Base-by-base conservation (phyloP, 2,113 vertebrate species). In the Clupea harengus region DNA sequence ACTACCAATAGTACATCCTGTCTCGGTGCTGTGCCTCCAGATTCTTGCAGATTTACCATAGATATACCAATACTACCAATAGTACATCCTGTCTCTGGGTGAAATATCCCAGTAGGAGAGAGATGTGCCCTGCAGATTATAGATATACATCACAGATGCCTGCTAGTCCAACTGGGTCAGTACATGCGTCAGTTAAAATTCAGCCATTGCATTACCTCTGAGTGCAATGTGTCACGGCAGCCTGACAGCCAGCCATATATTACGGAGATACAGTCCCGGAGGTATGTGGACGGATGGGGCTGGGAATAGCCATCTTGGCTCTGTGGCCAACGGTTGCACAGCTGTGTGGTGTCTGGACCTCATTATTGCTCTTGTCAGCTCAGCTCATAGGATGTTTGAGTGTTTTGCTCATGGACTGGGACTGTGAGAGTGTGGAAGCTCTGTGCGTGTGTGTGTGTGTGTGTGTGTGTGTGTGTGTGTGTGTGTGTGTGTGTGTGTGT, bases 261-360 rank as follows among this genome's bases (percentile, higher is more conserved):
- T 11, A 32, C 28, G 72, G 25, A 20, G 54, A 60, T 60, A 22
- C 18, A 60, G 54, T 60, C 54, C 20, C 22, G 20, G 54, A 78
- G 10, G 28, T 39, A 78, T 32, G 72, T 78, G 72, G 13, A 78
- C 5, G 72, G 72, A 78, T 78, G 72, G 72, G 28, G 3, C 72
- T 78, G 13, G 28, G 13, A 78, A 5, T 6, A 78, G 72, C 72
- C 72, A 78, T 78, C 32, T 39, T 78, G 25, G 72, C 72, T 78
- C 72, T 78, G 32, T 15, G 72, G 72, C 7, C 28, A 6, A 15
- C 72, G 39, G 72, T 78, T 78, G 72, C 72, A 78, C 72, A 78
- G 72, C 72, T 78, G 72, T 78, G 72, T 78, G 28, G 32, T 78
- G 72, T 78, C 72, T 78, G 72, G 72, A 78, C 72, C 72, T 78